phyloP scores from a whole-genome alignment of 2,113 vertebrate species.

The Crotalus helleri region DNA sequence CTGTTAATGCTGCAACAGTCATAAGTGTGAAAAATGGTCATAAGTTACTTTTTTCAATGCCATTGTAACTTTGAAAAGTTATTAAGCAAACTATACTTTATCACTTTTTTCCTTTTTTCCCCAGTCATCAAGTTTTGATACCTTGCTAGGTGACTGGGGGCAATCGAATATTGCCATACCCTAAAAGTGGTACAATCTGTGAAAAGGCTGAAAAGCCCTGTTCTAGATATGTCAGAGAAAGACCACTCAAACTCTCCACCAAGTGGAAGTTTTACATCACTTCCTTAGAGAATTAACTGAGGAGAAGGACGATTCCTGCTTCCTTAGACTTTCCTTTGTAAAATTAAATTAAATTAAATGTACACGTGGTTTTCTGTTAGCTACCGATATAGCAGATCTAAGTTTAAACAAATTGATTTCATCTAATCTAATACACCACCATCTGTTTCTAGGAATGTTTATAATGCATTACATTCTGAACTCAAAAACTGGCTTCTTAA shows the following conservation, averaged over 20 bases:
- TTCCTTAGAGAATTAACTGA: background rate
- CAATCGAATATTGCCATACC: too few relatives aligned
- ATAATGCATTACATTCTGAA: background rate
- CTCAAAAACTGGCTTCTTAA: background rate
- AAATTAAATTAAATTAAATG: background rate
- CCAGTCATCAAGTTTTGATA: too few relatives aligned
- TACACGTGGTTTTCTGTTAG: background rate
- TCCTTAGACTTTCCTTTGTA: background rate
- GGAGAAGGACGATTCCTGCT: background rate
- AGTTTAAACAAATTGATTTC: background rate
- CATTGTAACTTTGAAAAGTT: too few relatives aligned
- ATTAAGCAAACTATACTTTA: too few relatives aligned
- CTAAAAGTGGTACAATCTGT: too few relatives aligned
- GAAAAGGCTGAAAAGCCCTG: too few relatives aligned
- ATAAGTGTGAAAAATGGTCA: too few relatives aligned
- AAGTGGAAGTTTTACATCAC: background rate
- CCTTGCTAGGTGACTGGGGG: too few relatives aligned
- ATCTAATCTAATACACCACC: background rate
- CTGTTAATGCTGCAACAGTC: too few relatives aligned
- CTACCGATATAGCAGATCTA: background rate
- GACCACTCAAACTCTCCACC: background rate
- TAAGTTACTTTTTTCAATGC: too few relatives aligned
- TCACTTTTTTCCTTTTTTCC: too few relatives aligned
- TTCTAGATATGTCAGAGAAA: background rate
- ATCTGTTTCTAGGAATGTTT: background rate